Conservation (phyloP, 2,888 invertebrate species). For the Epicampocera succincta region DNA sequence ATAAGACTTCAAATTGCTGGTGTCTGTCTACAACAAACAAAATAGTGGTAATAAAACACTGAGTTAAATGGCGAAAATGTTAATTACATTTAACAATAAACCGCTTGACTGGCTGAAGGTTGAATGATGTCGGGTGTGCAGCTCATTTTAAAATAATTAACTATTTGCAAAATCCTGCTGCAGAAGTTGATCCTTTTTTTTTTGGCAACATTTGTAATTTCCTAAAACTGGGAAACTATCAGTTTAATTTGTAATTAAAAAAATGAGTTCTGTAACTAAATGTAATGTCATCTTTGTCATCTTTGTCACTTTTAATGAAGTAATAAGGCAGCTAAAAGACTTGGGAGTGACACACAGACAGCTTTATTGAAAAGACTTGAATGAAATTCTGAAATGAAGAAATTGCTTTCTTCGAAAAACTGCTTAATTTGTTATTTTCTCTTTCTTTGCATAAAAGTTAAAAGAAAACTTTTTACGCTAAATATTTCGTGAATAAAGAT, state of each 20-base stretch:
- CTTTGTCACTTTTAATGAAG: conserved; percentile 56
- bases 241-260: conserved; percentile 19
- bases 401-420: too few species aligned
- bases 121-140: conserved; percentile 36
- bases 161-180: conserved; percentile 49
- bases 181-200: conserved; percentile 42
- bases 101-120: conserved; percentile 57
- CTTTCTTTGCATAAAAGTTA: too few species aligned
- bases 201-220: background rate
- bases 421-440: too few species aligned
- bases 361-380: too few species aligned
- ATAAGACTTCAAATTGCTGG: conserved; percentile 8
- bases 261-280: conserved; percentile 38
- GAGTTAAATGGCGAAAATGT: conserved; percentile 63
- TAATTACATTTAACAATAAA: conserved; percentile 67
- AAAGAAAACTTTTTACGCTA: too few species aligned
- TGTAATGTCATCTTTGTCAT: conserved; percentile 57
- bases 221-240: conserved; percentile 4
- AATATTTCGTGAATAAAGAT: too few species aligned
- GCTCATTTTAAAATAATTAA: conserved; percentile 39
- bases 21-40: conserved; percentile 5
- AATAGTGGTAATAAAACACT: conserved; percentile 51
- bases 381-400: too few species aligned
- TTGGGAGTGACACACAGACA: conserved; percentile 12
- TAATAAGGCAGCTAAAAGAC: conserved; percentile 32